Percentiles rank a stretch among this genome's conserved stretches.
Evolutionary conservation across 2,113 vertebrate species (phyloP).

Genomic region (Chlamydotis undulata): DNA sequence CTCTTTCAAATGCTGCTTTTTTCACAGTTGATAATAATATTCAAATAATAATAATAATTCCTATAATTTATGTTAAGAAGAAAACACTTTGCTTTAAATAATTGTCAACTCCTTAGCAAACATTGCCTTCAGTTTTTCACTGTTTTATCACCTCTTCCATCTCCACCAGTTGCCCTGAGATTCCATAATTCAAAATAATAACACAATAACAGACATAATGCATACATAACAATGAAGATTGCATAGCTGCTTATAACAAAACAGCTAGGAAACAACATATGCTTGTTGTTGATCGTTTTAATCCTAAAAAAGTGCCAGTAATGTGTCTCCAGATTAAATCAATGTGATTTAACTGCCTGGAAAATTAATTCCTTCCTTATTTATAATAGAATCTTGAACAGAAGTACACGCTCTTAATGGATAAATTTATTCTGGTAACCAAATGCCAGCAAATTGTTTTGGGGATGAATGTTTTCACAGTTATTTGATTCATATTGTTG

Average conservation of each 20-base stretch:
- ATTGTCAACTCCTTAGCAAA: background rate
- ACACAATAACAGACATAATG: background rate
- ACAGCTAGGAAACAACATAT: background rate
- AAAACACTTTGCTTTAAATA: background rate
- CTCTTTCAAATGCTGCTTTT: background rate
- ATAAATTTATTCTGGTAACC: background rate
- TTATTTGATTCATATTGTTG: background rate
- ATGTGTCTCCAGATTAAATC: conserved; percentile 15
- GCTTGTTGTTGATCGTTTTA: background rate
- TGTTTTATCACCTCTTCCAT: background rate
- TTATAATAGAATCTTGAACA: conserved; percentile 20
- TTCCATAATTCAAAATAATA: background rate
- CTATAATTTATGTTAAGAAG: background rate
- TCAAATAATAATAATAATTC: background rate
- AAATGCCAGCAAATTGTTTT: background rate
- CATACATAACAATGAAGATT: background rate
- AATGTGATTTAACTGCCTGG: conserved; percentile 25
- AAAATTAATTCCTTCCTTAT: conserved; percentile 28
- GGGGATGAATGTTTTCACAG: background rate
- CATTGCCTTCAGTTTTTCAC: background rate
- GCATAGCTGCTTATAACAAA: background rate
- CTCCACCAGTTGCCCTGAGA: background rate
- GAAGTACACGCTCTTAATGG: background rate
- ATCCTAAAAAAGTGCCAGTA: background rate
- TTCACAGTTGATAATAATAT: background rate